phyloP scores from a whole-genome alignment of 2,888 invertebrate genomes.

The Acrobasis consociella region DNA sequence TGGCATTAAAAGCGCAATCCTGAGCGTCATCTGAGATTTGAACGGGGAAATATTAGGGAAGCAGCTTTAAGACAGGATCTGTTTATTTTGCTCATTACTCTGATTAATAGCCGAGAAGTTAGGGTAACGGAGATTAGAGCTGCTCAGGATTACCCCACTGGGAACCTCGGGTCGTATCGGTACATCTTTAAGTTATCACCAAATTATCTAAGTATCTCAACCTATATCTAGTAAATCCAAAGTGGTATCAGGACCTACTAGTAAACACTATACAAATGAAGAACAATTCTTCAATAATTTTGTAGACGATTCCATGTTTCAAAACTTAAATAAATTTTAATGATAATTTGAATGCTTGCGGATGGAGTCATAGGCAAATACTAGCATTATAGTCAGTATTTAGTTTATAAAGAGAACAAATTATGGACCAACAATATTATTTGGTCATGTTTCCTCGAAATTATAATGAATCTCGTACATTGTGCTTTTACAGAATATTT shows the following conservation, averaged over 20 bases:
- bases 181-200: slow-evolving; percentile 7
- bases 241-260: background rate
- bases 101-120: slow-evolving; percentile 19
- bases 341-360: too few species aligned
- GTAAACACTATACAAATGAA: too few species aligned
- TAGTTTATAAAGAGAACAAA: too few species aligned
- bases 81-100: slow-evolving; percentile 23
- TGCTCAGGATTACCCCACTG: slow-evolving; percentile 7
- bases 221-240: background rate
- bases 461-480: too few species aligned
- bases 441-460: too few species aligned
- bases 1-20: slow-evolving; percentile 1
- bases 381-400: too few species aligned
- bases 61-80: slow-evolving; percentile 12
- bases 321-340: too few species aligned
- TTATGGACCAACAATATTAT: too few species aligned
- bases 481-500: too few species aligned
- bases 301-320: too few species aligned
- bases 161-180: slow-evolving; percentile 6
- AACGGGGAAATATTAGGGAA: slow-evolving; percentile 13
- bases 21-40: background rate
- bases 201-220: slow-evolving; percentile 4
- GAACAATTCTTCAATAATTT: too few species aligned
- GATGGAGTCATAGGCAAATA: too few species aligned
- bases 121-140: slow-evolving; percentile 16